Evolutionary conservation across 2,888 invertebrate species (phyloP), one percentile per base, ranked within the genome.

Genomic region (Holacanthella duospinosa): DNA sequence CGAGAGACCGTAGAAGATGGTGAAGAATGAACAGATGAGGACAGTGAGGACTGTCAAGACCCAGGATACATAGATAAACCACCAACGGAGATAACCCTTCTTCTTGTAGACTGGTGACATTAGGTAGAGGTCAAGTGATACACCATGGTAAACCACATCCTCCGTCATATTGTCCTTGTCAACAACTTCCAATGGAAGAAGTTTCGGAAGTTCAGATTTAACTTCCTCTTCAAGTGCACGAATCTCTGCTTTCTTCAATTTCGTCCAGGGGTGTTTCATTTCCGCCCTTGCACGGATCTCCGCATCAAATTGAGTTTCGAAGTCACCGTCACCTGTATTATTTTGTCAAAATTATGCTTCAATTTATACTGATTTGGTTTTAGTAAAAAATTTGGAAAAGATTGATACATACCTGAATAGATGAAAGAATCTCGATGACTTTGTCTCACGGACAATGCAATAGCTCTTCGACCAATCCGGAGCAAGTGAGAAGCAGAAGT

Each of bases 1-100:
- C 43, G 48, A 29, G 1, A 65, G 27, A 9, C 70, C 68, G 43
- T 56, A 68, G 1, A 65, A 24, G 19, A 68, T 16, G 1, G 67
- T 66, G 12, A 66, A 59, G 28, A 53, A 55, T 12, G 26, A 55
- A 12, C 44, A 61, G 12, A 44, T n/a, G 2, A 62, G 9, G 24
- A 70, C 66, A 3, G 36, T 21, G 2, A 24, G 6, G 19, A 66
- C 6, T 28, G 63, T 55, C 12, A 71, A 2, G 1, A 21, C 6
- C 71, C 71, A 71, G 0, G 69, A 61, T 12, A 66, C 54, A 26
- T 64, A 66, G 2, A 67, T n/a, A 26, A 61, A 65, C 65, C 66
- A 64, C 64, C 66, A 65, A 0, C 68, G 68, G 12, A 68, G 54
- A 55, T 62, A 64, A 1, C 56, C 55, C n/a, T 29, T 43, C 2